Conservation (phyloP, 1,140 invertebrate genomes). For the Microplitis demolitor region DNA sequence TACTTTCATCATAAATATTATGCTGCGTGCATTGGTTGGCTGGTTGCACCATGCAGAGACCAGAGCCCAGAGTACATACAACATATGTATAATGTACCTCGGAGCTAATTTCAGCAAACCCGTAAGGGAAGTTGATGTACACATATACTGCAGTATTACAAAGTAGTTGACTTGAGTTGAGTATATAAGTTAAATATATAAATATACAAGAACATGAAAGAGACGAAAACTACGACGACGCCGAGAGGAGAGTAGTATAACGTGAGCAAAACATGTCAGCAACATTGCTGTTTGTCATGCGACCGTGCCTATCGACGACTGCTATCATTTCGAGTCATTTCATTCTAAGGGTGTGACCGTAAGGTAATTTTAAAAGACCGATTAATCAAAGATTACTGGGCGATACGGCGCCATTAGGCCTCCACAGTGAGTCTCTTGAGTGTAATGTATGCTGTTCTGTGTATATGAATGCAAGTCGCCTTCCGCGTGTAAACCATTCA, state of each 20-base stretch:
- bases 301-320: constrained; percentile 44
- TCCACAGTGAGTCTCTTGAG: background rate
- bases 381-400: constrained; percentile 47
- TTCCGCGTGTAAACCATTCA: background rate
- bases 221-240: background rate
- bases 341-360: constrained; percentile 53
- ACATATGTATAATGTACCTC: background rate
- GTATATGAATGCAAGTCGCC: background rate
- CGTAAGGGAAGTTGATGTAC: background rate
- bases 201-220: background rate
- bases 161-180: background rate
- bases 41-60: background rate
- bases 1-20: constrained; percentile 51
- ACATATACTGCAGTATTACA: background rate
- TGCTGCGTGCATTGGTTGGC: constrained; percentile 17
- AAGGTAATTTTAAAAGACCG: constrained; percentile 46
- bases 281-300: constrained; percentile 56
- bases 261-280: constrained; percentile 24
- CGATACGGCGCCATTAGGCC: constrained; percentile 42
- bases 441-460: background rate
- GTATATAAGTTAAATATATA: too few species aligned
- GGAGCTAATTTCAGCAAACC: background rate
- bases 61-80: background rate
- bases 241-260: background rate
- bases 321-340: constrained; percentile 55